Conservation (phyloP, 2,113 vertebrate species). For the Ascaphus truei region DNA sequence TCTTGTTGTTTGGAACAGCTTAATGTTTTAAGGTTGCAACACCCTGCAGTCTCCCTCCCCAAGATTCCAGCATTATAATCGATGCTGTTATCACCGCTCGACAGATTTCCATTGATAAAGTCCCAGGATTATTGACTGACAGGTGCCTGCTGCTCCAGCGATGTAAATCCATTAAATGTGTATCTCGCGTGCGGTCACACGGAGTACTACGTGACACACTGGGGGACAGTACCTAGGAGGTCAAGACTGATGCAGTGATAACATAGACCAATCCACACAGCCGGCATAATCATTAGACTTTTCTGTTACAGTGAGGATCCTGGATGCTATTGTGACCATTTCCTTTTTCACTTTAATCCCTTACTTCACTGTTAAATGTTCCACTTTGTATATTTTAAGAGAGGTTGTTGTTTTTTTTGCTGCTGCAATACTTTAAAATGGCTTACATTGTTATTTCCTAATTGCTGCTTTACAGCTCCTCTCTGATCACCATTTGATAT, state of each 20-base stretch:
- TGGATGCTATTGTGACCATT: neutral
- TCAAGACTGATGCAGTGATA: neutral
- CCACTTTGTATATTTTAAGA: neutral
- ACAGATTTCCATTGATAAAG: constrained; percentile 2
- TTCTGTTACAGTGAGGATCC: neutral
- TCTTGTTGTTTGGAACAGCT: too few species aligned
- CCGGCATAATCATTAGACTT: neutral
- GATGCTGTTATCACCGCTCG: constrained; percentile 15
- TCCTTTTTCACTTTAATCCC: neutral
- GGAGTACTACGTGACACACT: neutral
- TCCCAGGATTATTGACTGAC: constrained; percentile 4
- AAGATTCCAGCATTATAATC: neutral
- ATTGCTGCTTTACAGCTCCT: too few species aligned
- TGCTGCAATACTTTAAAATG: neutral
- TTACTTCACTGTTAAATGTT: neutral
- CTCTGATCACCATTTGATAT: too few species aligned
- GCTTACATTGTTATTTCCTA: too few species aligned
- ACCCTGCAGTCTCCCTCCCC: neutral
- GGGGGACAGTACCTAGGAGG: neutral
- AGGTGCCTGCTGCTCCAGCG: neutral
- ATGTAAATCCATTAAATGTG: neutral
- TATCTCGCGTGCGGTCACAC: neutral
- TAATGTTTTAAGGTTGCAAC: neutral
- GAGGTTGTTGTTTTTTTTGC: neutral
- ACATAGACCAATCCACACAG: neutral